These are phyloP conservation scores for Tarsius wallacei DNA, from an alignment of 2,797 vertebrate genomes.

Conservation along the genomic window DNA sequence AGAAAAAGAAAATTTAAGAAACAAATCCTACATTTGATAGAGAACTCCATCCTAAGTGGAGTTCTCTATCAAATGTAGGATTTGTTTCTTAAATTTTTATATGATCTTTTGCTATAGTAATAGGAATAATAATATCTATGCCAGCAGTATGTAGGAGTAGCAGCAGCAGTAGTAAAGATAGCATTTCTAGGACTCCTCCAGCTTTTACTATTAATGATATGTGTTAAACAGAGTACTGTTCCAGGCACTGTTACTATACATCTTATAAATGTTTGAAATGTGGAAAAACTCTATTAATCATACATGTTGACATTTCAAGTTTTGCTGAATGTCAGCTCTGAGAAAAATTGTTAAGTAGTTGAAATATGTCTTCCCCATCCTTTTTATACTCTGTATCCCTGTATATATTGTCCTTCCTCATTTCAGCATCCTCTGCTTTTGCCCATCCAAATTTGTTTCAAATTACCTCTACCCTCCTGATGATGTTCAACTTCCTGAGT, in stretches of 20 bases:
- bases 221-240: neutral
- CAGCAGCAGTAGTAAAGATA: neutral
- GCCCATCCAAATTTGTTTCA: neutral
- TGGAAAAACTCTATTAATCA: neutral
- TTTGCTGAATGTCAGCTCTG: neutral
- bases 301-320: neutral
- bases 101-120: neutral
- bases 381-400: neutral
- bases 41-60: neutral
- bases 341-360: neutral
- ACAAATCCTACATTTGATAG: too few species aligned
- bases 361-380: neutral
- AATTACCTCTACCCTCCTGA: neutral
- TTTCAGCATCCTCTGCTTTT: neutral
- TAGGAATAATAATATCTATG: neutral
- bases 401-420: neutral
- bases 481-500: neutral
- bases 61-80: neutral
- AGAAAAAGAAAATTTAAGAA: too few species aligned
- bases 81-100: neutral
- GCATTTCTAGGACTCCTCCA: neutral
- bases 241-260: neutral
- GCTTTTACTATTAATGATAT: neutral
- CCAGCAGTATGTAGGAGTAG: neutral
- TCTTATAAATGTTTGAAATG: neutral